Base-by-base conservation (phyloP, 2,113 vertebrate genomes). In the Taxidea taxus region DNA sequence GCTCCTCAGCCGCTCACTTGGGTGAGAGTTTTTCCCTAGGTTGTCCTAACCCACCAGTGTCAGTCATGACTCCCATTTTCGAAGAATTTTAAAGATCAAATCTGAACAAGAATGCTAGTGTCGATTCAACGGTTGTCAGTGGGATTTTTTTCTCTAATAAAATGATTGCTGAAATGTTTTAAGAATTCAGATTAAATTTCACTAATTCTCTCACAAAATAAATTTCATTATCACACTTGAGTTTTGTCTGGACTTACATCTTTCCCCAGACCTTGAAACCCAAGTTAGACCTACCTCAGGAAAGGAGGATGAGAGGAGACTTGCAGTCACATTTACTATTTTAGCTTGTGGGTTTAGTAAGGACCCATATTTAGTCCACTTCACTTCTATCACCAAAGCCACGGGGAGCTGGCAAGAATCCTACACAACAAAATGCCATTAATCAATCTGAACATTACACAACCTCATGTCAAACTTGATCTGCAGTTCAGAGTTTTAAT, bases 331-430 rank as follows among this genome's bases (percentile, higher is more conserved):
- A 0, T 98, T 99, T 23, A 99, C 98, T 64, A 99, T 99, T 97
- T 98, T 99, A 97, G 99, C 99, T 92, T 99, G 99, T 14, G 99
- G 99, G 94, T 99, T 99, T 96, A 99, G 72, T 78, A 99, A 92
- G 88, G 99, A 99, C 70, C 99, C 99, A 0, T 99, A 99, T 77
- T 99, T 99, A 42, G 99, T 99, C 99, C 99, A 99, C 95, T 98
- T 98, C 94, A 99, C 98, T 98, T 99, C 99, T 64, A 99, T 97
- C 80, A 98, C 98, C 94, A 99, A 98, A 5, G 99, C 99, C 70
- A 99, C 94, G 0, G 99, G 99, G 66, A 99, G 98, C 90, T 98
- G 99, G 98, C 99, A 99, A 2, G 98, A 94, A 80, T 90, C 97
- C 99, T 99, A 96, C 39, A 98, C 77, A 75, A 96, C 31, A 70